A percentile compares a stretch with the other conserved stretches of the same genome.
These are phyloP conservation scores for Labeo calbasu DNA, from an alignment of 2,797 vertebrate species.

Conservation along the genomic window DNA sequence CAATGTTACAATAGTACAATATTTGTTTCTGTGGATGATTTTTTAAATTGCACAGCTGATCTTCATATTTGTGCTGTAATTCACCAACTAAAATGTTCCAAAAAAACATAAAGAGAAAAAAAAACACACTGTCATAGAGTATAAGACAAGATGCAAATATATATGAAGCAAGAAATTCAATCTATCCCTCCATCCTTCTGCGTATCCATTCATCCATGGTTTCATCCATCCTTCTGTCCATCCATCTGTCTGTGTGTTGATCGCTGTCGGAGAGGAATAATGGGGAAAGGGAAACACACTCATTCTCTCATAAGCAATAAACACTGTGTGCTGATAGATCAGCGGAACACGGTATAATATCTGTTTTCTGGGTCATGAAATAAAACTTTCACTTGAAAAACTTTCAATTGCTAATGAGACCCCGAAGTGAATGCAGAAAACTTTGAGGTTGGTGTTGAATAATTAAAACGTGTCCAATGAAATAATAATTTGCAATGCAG, in stretches of 20 bases:
- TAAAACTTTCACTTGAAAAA: conserved; percentile 67
- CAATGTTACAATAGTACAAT: too few relatives aligned
- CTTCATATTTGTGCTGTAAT: not conserved
- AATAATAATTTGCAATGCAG: conserved; percentile 57
- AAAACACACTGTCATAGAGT: not conserved
- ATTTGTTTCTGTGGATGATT: too few relatives aligned
- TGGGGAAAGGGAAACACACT: not conserved
- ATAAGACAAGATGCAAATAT: not conserved
- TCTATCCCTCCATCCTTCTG: conserved; percentile 6
- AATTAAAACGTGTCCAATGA: conserved; percentile 57
- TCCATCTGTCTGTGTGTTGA: conserved; percentile 17
- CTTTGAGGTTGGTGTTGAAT: conserved; percentile 55
- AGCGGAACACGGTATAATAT: conserved; percentile 42
- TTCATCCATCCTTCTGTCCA: conserved; percentile 23
- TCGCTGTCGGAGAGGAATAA: conserved; percentile 21
- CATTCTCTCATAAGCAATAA: not conserved
- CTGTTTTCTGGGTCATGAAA: conserved; percentile 83
- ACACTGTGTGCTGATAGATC: conserved; percentile 37
- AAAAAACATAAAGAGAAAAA: not conserved
- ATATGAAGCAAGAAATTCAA: not conserved
- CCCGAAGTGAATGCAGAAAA: conserved; percentile 66
- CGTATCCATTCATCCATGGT: conserved; percentile 11
- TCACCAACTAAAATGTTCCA: not conserved
- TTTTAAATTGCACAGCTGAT: not conserved
- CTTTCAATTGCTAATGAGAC: conserved; percentile 80